Conservation (phyloP, 2,797 vertebrate genomes). For the Eleutherodactylus coqui region DNA sequence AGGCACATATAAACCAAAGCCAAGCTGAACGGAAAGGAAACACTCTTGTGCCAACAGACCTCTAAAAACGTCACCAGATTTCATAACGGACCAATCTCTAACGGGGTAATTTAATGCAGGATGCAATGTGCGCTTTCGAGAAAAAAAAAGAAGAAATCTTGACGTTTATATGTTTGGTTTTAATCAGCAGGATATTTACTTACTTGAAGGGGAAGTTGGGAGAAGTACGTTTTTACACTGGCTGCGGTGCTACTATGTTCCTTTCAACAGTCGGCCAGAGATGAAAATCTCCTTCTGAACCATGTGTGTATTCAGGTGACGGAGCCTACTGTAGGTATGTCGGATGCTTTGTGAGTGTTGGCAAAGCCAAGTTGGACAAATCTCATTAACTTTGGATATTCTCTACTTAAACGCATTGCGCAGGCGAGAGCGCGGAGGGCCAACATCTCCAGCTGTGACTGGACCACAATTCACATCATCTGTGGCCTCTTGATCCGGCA, state of each 20-base stretch:
- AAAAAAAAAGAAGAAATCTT: conserved; percentile 39
- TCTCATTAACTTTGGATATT: conserved; percentile 40
- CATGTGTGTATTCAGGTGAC: conserved; percentile 53
- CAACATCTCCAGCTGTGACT: conserved; percentile 45
- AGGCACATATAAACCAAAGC: conserved; percentile 45
- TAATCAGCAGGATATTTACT: conserved; percentile 62
- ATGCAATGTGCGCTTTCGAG: conserved; percentile 39
- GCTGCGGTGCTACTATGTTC: conserved; percentile 43
- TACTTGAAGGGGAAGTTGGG: conserved; percentile 46
- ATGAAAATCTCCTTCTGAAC: conserved; percentile 46
- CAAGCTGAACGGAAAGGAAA: conserved; percentile 57
- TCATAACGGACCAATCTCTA: conserved; percentile 30
- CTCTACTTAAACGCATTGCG: background rate
- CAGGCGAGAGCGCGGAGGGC: conserved; percentile 2
- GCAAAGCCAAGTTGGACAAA: conserved; percentile 29
- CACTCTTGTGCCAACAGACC: conserved; percentile 48
- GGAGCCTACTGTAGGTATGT: conserved; percentile 38
- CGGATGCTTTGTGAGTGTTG: conserved; percentile 41
- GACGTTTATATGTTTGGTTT: conserved; percentile 60
- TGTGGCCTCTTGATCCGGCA: conserved; percentile 44
- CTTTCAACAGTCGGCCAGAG: conserved; percentile 42
- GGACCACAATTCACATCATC: conserved; percentile 41
- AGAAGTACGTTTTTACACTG: conserved; percentile 38
- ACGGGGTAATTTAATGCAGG: conserved; percentile 59
- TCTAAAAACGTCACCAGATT: conserved; percentile 59